Conservation (phyloP, 1,140 invertebrate species). For the Lepidostoma basale region DNA sequence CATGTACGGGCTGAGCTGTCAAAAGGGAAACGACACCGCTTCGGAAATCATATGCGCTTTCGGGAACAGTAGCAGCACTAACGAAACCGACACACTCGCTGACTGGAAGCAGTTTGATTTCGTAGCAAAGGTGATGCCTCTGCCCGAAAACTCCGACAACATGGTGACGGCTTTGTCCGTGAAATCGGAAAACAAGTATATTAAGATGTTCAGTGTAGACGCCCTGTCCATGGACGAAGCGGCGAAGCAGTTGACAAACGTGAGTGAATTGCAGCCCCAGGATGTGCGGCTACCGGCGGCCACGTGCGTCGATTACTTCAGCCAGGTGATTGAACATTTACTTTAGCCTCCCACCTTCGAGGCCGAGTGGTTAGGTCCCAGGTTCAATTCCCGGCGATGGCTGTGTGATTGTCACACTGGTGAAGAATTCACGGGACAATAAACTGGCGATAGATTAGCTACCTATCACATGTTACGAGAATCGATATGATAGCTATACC, state of each 20-base stretch:
- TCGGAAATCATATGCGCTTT: conserved; percentile 32
- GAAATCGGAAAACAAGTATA: not conserved
- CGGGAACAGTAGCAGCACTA: conserved; percentile 24
- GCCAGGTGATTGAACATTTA: conserved; percentile 18
- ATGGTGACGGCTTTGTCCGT: conserved; percentile 20
- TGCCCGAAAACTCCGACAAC: conserved; percentile 1
- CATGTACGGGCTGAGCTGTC: conserved; percentile 48
- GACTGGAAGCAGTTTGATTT: conserved; percentile 15
- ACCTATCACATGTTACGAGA: too few species aligned
- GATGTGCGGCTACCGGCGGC: conserved; percentile 2
- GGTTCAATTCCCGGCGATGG: too few species aligned
- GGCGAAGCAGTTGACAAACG: conserved; percentile 8
- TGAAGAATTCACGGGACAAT: too few species aligned
- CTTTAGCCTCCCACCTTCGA: too few species aligned
- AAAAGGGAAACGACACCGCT: conserved; percentile 24
- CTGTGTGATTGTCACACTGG: too few species aligned
- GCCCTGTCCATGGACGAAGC: conserved; percentile 7
- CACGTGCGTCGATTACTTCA: conserved; percentile 29
- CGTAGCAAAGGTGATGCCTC: conserved; percentile 23
- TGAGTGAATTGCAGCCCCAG: conserved; percentile 5
- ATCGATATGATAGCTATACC: too few species aligned
- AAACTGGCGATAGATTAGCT: too few species aligned
- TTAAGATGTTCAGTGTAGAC: conserved; percentile 27
- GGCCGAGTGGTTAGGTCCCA: too few species aligned
- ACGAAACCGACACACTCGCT: not conserved